Evolutionary conservation across 2,113 vertebrate genomes (phyloP), one percentile per base, ranked within the genome.

Genomic region (Cinclus cinclus): DNA sequence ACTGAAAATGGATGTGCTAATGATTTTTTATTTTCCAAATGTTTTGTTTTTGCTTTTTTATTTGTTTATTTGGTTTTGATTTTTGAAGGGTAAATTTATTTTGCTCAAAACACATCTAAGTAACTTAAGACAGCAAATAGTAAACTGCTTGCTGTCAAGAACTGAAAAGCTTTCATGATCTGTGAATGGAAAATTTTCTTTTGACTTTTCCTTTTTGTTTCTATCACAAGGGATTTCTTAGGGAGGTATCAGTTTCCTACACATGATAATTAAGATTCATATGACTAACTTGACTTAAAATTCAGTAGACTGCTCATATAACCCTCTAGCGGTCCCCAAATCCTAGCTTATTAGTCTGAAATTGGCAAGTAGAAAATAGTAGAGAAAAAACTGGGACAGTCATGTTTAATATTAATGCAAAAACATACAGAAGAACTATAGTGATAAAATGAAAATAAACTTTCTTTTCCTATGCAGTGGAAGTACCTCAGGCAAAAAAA

Each of bases 401-500:
- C 93, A 81, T 70, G 65, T 93, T 91, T 86, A 92, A 94, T 94
- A 96, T 94, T 96, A 96, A 96, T 95, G 94, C 67, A 95, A 89
- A 85, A 87, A 91, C 49, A 79, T 96, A 94, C 68, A 84, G 90
- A 90, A 83, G 73, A 63, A 90, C 64, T 95, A 37, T 24, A 86
- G 44, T 83, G 63, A 87, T 76, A 96, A 97, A 96, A 96, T 87
- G 93, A 95, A 94, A 95, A 94, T 91, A 95, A 80, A 74, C 87
- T 96, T 97, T 92, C 59, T 97, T 97, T 97, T 97, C 78, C 71
- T 93, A 44, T 70, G 74, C 37, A 92, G 42, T 95, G 55, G 71
- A 95, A 96, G 41, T 92, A 75, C 89, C 65, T 96, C 79, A 96
- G 94, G 94, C 71, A 92, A 88, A 79, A 79, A 76, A 95, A 94